A percentile compares a stretch with the other conserved stretches of the same genome.
Conservation (phyloP, 2,113 vertebrate genomes). For the Delphinapterus leucas region DNA sequence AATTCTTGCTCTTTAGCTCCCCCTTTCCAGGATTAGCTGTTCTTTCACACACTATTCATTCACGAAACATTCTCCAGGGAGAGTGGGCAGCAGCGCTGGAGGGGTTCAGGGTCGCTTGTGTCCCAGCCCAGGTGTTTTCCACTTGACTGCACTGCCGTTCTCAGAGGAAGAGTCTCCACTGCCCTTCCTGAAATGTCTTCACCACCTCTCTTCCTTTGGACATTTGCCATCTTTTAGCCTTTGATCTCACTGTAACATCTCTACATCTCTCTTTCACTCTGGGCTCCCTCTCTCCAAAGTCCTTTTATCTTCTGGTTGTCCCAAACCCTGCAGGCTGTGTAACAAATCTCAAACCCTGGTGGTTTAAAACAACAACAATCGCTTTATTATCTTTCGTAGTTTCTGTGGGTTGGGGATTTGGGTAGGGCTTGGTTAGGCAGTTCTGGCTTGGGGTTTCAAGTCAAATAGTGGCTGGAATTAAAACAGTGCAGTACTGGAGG, state of each 20-base stretch:
- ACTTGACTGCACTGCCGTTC: neutral
- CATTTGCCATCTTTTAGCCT: neutral
- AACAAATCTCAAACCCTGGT: neutral
- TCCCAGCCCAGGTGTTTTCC: neutral
- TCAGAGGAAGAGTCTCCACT: neutral
- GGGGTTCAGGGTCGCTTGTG: neutral
- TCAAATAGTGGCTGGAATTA: neutral
- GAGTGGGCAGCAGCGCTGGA: neutral
- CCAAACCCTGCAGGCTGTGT: neutral
- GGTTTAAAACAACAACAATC: neutral
- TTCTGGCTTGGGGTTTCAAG: neutral
- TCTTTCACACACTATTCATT: neutral
- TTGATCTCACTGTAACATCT: neutral
- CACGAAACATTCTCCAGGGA: neutral
- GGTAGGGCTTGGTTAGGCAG: neutral
- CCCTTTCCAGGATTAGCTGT: neutral
- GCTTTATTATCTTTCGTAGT: neutral
- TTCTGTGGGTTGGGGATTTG: neutral
- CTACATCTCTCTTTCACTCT: neutral
- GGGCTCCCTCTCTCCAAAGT: neutral
- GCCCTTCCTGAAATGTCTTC: neutral
- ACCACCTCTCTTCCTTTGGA: neutral
- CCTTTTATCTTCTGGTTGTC: neutral
- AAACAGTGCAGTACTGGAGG: neutral
- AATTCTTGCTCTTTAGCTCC: neutral